Evolutionary conservation across 2,888 invertebrate species (phyloP).

Genomic region (Agrochola circellaris): DNA sequence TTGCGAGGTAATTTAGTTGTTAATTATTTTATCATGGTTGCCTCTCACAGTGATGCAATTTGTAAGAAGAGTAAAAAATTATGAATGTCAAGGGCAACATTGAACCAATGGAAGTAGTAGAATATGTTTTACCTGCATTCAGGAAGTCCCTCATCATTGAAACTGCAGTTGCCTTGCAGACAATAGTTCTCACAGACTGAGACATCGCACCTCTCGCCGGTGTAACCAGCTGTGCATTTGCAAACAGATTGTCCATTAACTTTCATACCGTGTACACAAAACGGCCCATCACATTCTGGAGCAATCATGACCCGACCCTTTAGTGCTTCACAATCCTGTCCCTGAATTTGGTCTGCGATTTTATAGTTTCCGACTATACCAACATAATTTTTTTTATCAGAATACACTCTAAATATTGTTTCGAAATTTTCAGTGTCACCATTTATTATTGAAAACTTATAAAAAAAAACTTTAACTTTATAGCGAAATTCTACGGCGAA

Average conservation of each 20-base stretch:
- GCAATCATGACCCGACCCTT: neutral
- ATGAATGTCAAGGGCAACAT: neutral
- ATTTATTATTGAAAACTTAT: too few species aligned
- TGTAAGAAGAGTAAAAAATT: neutral
- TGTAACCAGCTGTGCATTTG: neutral
- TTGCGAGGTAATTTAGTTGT: too few species aligned
- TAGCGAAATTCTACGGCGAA: neutral
- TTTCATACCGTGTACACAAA: constrained; percentile 16
- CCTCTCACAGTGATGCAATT: neutral
- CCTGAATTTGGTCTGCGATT: constrained; percentile 1
- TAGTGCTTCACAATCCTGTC: constrained; percentile 1
- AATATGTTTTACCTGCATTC: neutral
- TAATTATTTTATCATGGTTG: neutral
- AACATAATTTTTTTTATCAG: neutral
- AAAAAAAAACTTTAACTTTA: rapidly evolving
- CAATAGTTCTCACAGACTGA: neutral
- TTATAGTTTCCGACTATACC: constrained; percentile 3
- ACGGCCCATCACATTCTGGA: neutral
- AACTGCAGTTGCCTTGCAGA: neutral
- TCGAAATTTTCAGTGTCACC: too few species aligned
- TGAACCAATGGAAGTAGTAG: neutral
- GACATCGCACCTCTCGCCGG: neutral
- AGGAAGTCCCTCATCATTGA: neutral
- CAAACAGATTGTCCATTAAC: neutral
- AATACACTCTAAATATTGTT: rapidly evolving